Base-by-base conservation (phyloP, 2,797 vertebrate genomes). In the Podargus strigoides region DNA sequence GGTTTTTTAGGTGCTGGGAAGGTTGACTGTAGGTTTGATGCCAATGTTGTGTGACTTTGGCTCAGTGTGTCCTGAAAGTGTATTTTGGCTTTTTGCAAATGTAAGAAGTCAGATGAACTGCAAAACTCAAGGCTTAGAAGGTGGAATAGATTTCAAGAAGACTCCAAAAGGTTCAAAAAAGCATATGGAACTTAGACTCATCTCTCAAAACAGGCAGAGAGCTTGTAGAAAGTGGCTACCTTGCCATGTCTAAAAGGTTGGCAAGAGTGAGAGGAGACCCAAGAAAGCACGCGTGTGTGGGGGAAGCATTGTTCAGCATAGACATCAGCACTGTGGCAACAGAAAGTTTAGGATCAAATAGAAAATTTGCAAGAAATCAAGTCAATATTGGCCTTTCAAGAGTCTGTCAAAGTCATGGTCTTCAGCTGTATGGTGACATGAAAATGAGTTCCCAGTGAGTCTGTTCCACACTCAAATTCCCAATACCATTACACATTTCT, bases 281-380 rank as follows among this genome's bases (percentile, higher is more conserved):
- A 55, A 74, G 37, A 49, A 83, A 76, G 6, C 17, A 6, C 0
- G 3, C 0, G 0, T 22, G 7, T 59, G 9, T 27, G 19, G 2
- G 3, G 14, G 41, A 79, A 82, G 50, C 13, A 3, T 30, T 36
- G 15, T 27, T 87, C 53, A 49, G 10, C 7, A 9, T 4, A 68
- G 58, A 12, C 8, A 37, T 30, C 27, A 63, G n/a, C 10, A 8
- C 11, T 47, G 18, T 41, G 53, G 49, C 68, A 59, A 20, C 2
- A 66, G 49, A 46, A 82, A 13, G 9, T 37, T 47, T 46, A 37
- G 66, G 34, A 94, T 17, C 7, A 63, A 55, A 39, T 3, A 49
- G 7, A 78, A 68, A 68, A 70, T 7, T 63, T 73, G 12, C 11
- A 27, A 66, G 50, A 69, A 68, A 67, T 83, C 10, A 47, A 55